Evolutionary conservation across 2,888 invertebrate species (phyloP).

Genomic region (Lissocephala sabroskyi): DNA sequence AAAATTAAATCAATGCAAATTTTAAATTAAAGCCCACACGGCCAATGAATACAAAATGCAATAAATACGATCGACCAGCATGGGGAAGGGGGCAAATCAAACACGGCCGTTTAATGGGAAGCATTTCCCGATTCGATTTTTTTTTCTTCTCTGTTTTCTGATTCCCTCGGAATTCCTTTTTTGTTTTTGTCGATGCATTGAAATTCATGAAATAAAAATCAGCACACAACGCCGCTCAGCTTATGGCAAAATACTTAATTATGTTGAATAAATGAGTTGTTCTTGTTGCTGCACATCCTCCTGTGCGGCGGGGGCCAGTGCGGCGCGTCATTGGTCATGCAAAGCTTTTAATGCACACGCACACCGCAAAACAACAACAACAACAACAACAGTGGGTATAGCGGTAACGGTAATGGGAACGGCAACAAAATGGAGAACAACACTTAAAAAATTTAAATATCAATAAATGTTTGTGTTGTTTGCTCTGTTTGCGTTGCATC

Average conservation of each 20-base stretch:
- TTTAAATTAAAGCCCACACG: constrained; percentile 50
- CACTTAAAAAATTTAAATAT: constrained; percentile 40
- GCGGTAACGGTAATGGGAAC: constrained; percentile 3
- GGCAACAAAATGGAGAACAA: constrained; percentile 1
- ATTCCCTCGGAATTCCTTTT: constrained; percentile 48
- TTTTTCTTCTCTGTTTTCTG: constrained; percentile 54
- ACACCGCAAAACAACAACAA: constrained; percentile 32
- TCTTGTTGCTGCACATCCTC: constrained; percentile 30
- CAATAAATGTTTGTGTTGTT: constrained; percentile 50
- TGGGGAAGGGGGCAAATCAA: constrained; percentile 33
- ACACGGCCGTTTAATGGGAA: constrained; percentile 52
- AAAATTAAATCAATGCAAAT: constrained; percentile 49
- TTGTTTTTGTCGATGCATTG: constrained; percentile 54
- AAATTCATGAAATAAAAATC: constrained; percentile 53
- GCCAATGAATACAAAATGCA: background rate
- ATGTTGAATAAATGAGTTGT: constrained; percentile 67
- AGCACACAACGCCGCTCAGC: constrained; percentile 27
- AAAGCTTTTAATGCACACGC: constrained; percentile 57
- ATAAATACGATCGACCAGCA: too few species aligned
- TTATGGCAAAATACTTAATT: constrained; percentile 67
- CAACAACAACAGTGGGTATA: constrained; percentile 14
- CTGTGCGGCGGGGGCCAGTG: constrained; percentile 27
- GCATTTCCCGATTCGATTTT: constrained; percentile 21
- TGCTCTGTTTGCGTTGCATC: constrained; percentile 27
- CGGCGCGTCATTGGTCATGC: constrained; percentile 52